Conservation (phyloP, 2,113 vertebrate species). For the Sclerurus mexicanus region DNA sequence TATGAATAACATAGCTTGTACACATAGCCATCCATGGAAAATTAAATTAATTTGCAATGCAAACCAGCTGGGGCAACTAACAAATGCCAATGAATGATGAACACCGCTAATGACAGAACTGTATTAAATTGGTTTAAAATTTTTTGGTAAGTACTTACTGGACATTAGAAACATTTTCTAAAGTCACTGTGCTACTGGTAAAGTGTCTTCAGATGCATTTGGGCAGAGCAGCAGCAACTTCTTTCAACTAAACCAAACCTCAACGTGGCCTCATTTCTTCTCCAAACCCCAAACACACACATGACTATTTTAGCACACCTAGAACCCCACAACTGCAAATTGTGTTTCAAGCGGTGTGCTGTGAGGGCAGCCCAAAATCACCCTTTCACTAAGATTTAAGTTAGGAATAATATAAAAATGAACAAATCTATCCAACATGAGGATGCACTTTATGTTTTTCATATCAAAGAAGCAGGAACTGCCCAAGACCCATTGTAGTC, state of each 20-base stretch:
- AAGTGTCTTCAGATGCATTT: not conserved
- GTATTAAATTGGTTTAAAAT: not conserved
- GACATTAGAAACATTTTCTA: not conserved
- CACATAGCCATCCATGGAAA: not conserved
- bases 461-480: not conserved
- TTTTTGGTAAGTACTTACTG: not conserved
- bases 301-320: not conserved
- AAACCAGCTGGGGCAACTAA: not conserved
- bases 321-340: not conserved
- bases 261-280: not conserved
- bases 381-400: not conserved
- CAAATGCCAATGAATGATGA: not conserved
- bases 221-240: not conserved
- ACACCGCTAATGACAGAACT: not conserved
- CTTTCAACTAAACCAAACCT: not conserved
- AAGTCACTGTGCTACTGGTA: not conserved
- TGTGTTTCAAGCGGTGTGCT: not conserved
- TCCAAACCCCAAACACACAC: not conserved
- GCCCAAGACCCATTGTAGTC: not conserved
- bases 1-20: not conserved
- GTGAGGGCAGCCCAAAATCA: not conserved
- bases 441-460: not conserved
- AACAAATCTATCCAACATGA: not conserved
- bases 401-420: not conserved
- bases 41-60: constrained; percentile 20